Conservation (phyloP, 2,797 vertebrate species). For the Rhinichthys osculus region DNA sequence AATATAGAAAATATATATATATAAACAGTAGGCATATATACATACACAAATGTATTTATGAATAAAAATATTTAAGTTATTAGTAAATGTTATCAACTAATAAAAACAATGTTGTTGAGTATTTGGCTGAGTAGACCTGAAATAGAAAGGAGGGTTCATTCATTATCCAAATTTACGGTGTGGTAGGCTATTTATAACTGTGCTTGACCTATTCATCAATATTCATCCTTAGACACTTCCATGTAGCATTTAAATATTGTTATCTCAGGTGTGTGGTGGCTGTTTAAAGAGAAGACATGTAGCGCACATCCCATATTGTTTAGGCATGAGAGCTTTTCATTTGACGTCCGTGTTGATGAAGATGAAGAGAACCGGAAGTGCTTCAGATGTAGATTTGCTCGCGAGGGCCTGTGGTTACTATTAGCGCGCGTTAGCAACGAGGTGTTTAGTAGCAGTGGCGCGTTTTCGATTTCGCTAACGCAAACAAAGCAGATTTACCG, state of each 20-base stretch:
- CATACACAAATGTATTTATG: background rate
- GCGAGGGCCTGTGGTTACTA: background rate
- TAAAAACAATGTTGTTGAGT: background rate
- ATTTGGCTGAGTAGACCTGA: background rate
- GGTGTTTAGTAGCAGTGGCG: background rate
- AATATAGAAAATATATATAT: background rate
- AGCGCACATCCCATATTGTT: background rate
- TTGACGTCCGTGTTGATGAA: background rate
- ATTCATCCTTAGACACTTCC: background rate
- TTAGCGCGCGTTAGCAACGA: slow-evolving; percentile 25
- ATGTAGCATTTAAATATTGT: background rate
- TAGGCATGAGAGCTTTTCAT: background rate
- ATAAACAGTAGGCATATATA: background rate
- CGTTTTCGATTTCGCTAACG: background rate
- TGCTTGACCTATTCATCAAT: background rate
- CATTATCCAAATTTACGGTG: background rate
- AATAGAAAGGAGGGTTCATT: background rate
- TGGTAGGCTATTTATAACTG: background rate
- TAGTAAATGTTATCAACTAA: too few species aligned
- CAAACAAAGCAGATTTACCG: slow-evolving; percentile 9
- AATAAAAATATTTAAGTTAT: background rate
- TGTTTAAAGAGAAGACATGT: background rate
- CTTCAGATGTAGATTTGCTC: background rate
- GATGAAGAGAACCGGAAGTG: slow-evolving; percentile 38
- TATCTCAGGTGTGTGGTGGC: too few species aligned